Evolutionary conservation across 2,888 invertebrate species (phyloP).

Genomic region (Unio pictorum): DNA sequence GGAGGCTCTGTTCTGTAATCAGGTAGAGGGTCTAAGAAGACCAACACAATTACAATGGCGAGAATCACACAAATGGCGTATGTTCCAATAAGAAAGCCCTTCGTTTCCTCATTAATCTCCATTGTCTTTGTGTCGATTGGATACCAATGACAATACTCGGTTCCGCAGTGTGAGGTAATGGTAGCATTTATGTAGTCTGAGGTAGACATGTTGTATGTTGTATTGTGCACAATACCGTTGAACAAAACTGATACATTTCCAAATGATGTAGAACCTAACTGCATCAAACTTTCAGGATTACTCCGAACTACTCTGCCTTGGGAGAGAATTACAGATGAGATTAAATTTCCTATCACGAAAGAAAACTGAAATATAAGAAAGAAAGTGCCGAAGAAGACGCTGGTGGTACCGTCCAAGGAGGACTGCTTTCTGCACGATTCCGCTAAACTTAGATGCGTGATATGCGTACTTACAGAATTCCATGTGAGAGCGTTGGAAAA

Average conservation of each 20-base stretch:
- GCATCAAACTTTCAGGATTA: not conserved
- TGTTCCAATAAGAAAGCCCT: constrained; percentile 59
- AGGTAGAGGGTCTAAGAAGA: constrained; percentile 59
- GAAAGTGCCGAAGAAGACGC: constrained; percentile 65
- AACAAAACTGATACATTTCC: not conserved
- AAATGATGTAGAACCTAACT: not conserved
- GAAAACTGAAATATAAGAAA: constrained; percentile 62
- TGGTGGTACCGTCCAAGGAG: constrained; percentile 48
- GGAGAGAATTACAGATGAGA: constrained; percentile 60
- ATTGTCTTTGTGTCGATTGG: constrained; percentile 19
- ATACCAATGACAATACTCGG: constrained; percentile 50
- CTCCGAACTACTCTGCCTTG: not conserved
- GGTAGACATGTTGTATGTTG: not conserved
- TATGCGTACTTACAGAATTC: constrained; percentile 67
- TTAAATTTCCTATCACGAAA: constrained; percentile 62
- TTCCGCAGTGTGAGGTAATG: constrained; percentile 42
- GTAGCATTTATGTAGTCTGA: not conserved
- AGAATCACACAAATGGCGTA: constrained; percentile 53
- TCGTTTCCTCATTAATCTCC: constrained; percentile 36
- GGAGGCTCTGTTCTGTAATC: constrained; percentile 28
- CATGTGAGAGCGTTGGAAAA: constrained; percentile 60
- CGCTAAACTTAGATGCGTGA: constrained; percentile 60
- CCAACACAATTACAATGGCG: constrained; percentile 47
- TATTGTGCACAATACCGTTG: not conserved
- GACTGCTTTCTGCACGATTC: constrained; percentile 53